Evolutionary conservation across 2,797 vertebrate genomes (phyloP).

Genomic region (Oceanodroma leucorhoa): DNA sequence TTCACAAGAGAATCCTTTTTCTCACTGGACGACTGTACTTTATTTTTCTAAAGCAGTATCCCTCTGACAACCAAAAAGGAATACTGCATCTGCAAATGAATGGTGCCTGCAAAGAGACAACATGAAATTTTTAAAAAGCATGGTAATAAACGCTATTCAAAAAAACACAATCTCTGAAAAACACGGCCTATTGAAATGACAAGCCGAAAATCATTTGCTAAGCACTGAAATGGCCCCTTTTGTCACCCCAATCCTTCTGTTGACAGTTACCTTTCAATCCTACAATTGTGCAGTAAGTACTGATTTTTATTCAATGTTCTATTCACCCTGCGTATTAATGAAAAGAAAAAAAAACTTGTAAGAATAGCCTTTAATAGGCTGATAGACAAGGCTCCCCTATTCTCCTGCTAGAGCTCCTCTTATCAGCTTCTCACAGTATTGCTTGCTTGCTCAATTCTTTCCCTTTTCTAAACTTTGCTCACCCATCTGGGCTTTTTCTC

Average conservation of each 20-base stretch:
- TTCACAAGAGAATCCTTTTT: constrained; percentile 39
- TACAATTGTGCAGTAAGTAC: constrained; percentile 84
- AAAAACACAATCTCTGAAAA: constrained; percentile 84
- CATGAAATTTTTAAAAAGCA: constrained; percentile 65
- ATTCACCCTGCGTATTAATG: constrained; percentile 84
- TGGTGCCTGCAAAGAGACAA: constrained; percentile 68
- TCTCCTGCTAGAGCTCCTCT: constrained; percentile 77
- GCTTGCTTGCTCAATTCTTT: constrained; percentile 66
- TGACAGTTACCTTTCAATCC: constrained; percentile 92
- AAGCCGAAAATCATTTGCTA: constrained; percentile 83
- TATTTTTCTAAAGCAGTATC: constrained; percentile 52
- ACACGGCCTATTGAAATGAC: constrained; percentile 84
- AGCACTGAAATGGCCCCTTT: constrained; percentile 78
- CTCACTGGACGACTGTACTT: constrained; percentile 52
- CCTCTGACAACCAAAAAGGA: constrained; percentile 54
- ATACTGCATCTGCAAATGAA: constrained; percentile 65
- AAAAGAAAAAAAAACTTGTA: constrained; percentile 81
- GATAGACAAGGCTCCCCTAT: constrained; percentile 83
- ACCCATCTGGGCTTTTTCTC: constrained; percentile 50
- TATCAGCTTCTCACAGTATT: constrained; percentile 86
- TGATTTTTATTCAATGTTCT: constrained; percentile 87
- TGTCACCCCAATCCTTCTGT: constrained; percentile 80
- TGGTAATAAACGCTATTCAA: constrained; percentile 78
- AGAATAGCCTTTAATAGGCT: constrained; percentile 86
- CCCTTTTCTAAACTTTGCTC: constrained; percentile 49